Conservation (phyloP, 2,888 invertebrate genomes). For the Glyphotaelius pellucidus region DNA sequence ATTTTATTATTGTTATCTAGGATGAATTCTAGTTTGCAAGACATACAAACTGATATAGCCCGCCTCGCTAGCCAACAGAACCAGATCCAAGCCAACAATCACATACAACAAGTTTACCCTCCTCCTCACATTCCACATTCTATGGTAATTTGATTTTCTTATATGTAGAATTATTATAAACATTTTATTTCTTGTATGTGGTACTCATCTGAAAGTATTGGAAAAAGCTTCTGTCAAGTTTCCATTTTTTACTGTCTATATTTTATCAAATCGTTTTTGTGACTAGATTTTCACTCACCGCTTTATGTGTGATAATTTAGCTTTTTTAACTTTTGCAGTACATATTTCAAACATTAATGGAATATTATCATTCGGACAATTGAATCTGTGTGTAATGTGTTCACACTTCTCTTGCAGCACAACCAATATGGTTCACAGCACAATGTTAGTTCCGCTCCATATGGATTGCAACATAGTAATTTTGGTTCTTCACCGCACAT, state of each 20-base stretch:
- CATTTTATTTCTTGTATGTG: background rate
- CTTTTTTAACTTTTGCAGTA: background rate
- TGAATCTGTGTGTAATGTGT: constrained; percentile 29
- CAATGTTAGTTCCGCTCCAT: constrained; percentile 73
- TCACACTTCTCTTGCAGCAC: constrained; percentile 63
- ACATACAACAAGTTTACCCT: constrained; percentile 76
- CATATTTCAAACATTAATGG: background rate
- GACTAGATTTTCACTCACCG: background rate
- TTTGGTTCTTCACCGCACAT: constrained; percentile 78
- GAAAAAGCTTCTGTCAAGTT: background rate
- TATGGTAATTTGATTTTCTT: constrained; percentile 72
- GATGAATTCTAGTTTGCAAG: constrained; percentile 95
- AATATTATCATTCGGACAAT: constrained; percentile 4
- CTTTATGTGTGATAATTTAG: constrained; percentile 30
- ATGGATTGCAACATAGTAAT: constrained; percentile 67
- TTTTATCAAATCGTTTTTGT: constrained; percentile 20
- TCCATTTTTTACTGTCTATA: background rate
- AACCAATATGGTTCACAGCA: constrained; percentile 76
- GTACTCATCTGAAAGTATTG: constrained; percentile 8
- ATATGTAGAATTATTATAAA: background rate
- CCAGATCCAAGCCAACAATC: constrained; percentile 82
- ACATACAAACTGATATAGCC: constrained; percentile 96
- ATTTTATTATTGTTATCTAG: constrained; percentile 72
- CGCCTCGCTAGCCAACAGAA: constrained; percentile 90
- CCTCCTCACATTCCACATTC: constrained; percentile 76